Evolutionary conservation across 2,888 invertebrate species (phyloP).

Genomic region (Acrobasis repandana): DNA sequence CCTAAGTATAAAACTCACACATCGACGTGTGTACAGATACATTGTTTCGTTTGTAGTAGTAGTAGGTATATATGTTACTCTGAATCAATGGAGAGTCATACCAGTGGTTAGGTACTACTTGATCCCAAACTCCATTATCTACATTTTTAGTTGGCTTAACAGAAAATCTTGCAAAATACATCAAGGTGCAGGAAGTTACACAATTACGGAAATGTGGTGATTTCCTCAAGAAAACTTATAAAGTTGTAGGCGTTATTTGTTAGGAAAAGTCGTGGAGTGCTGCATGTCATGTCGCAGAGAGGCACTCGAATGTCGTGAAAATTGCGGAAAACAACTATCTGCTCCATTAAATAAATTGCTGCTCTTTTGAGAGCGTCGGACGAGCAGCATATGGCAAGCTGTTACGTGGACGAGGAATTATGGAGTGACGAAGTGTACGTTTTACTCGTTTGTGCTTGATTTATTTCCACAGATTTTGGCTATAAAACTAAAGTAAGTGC

Average conservation of each 20-base stretch:
- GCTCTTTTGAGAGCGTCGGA: conserved; percentile 50
- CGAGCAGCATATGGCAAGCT: conserved; percentile 51
- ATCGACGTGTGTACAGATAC: too few relatives aligned
- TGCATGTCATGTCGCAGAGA: conserved; percentile 33
- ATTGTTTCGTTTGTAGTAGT: too few relatives aligned
- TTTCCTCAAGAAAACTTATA: too few relatives aligned
- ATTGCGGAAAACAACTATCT: conserved; percentile 53
- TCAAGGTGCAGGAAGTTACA: too few relatives aligned
- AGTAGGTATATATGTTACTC: too few relatives aligned
- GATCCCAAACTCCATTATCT: too few relatives aligned
- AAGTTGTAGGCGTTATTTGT: conserved; percentile 19
- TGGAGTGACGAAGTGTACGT: conserved; percentile 38
- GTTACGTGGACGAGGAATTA: conserved; percentile 49
- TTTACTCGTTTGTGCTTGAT: neutral
- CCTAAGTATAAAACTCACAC: too few relatives aligned
- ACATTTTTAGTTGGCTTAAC: too few relatives aligned
- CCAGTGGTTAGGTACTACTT: too few relatives aligned
- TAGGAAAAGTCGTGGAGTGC: conserved; percentile 25
- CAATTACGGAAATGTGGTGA: too few relatives aligned
- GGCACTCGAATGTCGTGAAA: conserved; percentile 42
- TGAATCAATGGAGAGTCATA: too few relatives aligned
- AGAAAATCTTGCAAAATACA: too few relatives aligned
- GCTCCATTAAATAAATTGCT: conserved; percentile 73
- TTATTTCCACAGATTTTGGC: neutral
- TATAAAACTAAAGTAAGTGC: neutral